Evolutionary conservation across 2,797 vertebrate genomes (phyloP).

Genomic region (Antrozous pallidus): DNA sequence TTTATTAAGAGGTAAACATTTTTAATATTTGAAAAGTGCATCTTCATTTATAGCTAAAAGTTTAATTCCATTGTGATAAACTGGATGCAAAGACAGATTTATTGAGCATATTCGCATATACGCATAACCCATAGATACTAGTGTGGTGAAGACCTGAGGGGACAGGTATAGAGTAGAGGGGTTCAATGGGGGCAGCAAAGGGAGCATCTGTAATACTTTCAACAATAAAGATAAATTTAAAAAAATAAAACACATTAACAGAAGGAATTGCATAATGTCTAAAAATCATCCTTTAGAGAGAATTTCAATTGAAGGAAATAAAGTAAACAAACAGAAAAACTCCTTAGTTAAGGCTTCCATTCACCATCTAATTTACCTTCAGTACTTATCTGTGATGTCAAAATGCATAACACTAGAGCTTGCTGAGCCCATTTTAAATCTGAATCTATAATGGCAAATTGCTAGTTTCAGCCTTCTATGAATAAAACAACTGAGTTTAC

Average conservation of each 20-base stretch:
- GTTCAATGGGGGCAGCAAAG: no score
- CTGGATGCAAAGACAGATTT: neutral
- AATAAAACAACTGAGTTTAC: conserved; percentile 4
- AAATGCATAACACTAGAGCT: neutral
- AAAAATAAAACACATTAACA: neutral
- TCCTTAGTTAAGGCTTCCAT: neutral
- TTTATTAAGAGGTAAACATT: neutral
- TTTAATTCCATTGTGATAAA: neutral
- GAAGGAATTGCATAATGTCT: conserved; percentile 13
- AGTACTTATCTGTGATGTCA: neutral
- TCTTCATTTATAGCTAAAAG: neutral
- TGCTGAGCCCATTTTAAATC: neutral
- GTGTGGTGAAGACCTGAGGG: no score
- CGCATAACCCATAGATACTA: no score
- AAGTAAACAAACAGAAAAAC: neutral
- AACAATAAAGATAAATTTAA: neutral
- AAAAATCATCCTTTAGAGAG: neutral
- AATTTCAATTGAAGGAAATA: neutral
- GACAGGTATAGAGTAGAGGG: no score
- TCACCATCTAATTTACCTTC: neutral
- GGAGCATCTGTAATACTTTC: no score
- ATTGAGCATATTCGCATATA: neutral
- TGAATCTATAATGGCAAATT: neutral
- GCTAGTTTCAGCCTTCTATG: neutral
- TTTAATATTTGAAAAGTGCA: conserved; percentile 17